Evolutionary conservation across 1,140 invertebrate species (phyloP), one percentile per base, ranked within the genome.

Genomic region (Trachymyrmex septentrionalis): DNA sequence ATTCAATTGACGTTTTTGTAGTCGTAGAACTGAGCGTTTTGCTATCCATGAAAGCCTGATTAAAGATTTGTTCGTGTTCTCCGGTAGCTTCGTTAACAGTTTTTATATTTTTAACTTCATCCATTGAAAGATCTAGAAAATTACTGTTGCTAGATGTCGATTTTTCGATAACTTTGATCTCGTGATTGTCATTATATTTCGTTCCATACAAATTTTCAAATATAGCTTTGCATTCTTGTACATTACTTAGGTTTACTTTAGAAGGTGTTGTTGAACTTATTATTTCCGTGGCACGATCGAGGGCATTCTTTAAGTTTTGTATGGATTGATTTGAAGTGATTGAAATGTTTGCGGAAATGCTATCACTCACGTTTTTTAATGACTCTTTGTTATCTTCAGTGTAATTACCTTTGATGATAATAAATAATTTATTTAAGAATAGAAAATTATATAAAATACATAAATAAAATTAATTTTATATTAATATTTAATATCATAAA

Each of bases 261-360:
- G 78, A 86, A 21, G 71, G 87, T 9, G 86, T 86, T 50, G 4
- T 27, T 1, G 91, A 86, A 10, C 77, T 69, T 9, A 94, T 82
- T 21, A 94, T 91, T 55, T 92, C 84, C 9, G 92, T 93, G 16
- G 93, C 93, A 10, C 93, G 87, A 27, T 94, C 92, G 7, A 94
- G 72, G 16, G 93, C 92, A 14, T 93, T 86, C 72, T 92, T 92
- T 44, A 94, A 34, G 4, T 85, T 69, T 81, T 87, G 75, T 55
- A 93, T 71, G 0, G 93, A 86, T 85, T 85, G 69, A 24, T 50
- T 90, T 24, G 81, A 27, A 10, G 57, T 24, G 4, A 0, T 38
- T 12, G 7, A 1, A 16, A 10, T 0, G 0, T 24, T 48, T 12
- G 14, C 9, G 0, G 67, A 76, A 24, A 59, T 5, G 53, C 2